A percentile compares a stretch with the other conserved stretches of the same genome.
These are phyloP conservation scores for Psylliodes chrysocephalus DNA, from an alignment of 2,888 invertebrate species.

Conservation along the genomic window DNA sequence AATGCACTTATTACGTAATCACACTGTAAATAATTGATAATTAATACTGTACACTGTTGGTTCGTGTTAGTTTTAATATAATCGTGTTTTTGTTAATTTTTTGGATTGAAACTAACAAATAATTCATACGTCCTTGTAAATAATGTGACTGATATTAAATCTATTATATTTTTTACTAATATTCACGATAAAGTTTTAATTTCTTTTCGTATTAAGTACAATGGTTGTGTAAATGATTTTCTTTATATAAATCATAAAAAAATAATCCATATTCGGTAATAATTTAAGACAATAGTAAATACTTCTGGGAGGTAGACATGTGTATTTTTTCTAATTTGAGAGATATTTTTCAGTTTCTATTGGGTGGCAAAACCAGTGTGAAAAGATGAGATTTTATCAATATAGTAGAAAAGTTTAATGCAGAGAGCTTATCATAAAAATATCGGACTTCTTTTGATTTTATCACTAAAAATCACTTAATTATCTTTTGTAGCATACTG, in stretches of 20 bases:
- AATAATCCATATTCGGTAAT: neutral
- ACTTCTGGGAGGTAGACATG: no score
- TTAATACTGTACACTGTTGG: neutral
- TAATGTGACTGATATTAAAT: constrained; percentile 50
- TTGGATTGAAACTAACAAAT: constrained; percentile 26
- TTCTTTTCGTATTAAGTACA: constrained; percentile 26
- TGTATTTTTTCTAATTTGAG: no score
- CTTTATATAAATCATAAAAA: neutral
- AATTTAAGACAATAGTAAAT: no score
- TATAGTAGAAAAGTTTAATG: no score
- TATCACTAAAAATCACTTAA: no score
- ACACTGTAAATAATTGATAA: neutral
- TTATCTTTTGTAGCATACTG: no score
- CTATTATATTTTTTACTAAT: constrained; percentile 49
- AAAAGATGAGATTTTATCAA: no score
- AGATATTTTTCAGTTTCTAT: no score
- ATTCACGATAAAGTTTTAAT: constrained; percentile 13
- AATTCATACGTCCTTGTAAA: constrained; percentile 49
- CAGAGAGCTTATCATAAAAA: no score
- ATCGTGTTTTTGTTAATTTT: constrained; percentile 11
- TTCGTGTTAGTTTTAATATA: neutral
- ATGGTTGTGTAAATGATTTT: constrained; percentile 39
- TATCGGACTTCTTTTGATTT: no score
- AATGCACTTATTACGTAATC: neutral
- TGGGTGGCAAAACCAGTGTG: no score